Conservation (phyloP, 2,797 vertebrate genomes). For the Phrynocephalus vlangalii region DNA sequence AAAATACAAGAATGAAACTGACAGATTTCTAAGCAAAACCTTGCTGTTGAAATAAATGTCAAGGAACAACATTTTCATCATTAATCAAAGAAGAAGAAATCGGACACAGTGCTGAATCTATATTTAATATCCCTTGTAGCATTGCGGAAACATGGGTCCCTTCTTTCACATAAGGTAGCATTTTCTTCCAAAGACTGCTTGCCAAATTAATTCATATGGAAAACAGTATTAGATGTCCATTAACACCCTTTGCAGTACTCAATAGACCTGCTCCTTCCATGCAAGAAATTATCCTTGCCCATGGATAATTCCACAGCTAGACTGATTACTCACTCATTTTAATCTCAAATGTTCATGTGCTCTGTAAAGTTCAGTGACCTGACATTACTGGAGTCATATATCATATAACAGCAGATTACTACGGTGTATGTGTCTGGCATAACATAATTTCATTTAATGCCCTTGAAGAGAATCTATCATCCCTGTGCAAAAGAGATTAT, state of each 20-base stretch:
- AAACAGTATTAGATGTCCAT: constrained; percentile 36
- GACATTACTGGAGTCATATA: constrained; percentile 33
- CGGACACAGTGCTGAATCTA: background rate
- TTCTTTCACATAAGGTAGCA: background rate
- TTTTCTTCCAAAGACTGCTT: background rate
- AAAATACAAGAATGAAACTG: background rate
- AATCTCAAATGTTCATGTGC: constrained; percentile 1
- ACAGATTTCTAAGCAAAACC: background rate
- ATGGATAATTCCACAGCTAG: background rate
- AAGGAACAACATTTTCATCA: background rate
- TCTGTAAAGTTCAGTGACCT: constrained; percentile 40
- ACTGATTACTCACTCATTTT: constrained; percentile 34
- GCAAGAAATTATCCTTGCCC: constrained; percentile 23
- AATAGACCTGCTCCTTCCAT: constrained; percentile 1
- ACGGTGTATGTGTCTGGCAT: background rate
- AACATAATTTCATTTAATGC: constrained; percentile 19
- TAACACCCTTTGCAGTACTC: background rate
- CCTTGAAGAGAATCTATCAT: constrained; percentile 25
- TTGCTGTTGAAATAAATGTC: background rate
- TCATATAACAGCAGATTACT: constrained; percentile 12
- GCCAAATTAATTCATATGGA: constrained; percentile 32
- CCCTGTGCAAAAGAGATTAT: constrained; percentile 9
- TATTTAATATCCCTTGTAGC: background rate
- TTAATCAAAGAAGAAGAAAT: constrained; percentile 16
- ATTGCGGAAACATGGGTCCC: background rate